Percentiles rank a stretch among this genome's conserved stretches.
Evolutionary conservation across 2,113 vertebrate genomes (phyloP).

Genomic region (Ctenodactylus gundi): DNA sequence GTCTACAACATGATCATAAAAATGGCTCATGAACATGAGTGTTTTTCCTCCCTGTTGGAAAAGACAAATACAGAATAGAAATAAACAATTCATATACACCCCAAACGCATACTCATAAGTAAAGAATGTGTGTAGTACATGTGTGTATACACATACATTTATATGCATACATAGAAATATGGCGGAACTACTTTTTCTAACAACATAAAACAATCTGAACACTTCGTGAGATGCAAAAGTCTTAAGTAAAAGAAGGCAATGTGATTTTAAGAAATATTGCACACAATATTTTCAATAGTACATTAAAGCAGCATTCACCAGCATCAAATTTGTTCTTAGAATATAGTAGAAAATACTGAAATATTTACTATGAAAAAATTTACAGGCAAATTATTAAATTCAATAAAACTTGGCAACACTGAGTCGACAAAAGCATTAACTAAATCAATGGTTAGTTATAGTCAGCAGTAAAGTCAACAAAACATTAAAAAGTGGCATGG

Average conservation of each 20-base stretch:
- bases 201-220: no score
- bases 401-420: not conserved
- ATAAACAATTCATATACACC: not conserved
- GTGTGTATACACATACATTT: not conserved
- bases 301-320: not conserved
- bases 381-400: not conserved
- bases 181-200: not conserved
- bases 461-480: not conserved
- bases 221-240: not conserved
- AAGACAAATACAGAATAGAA: not conserved
- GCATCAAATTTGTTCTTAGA: not conserved
- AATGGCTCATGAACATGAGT: not conserved
- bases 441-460: no score
- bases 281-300: not conserved
- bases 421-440: no score
- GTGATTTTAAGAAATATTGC: not conserved
- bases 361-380: not conserved
- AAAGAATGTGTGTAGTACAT: not conserved
- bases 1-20: not conserved
- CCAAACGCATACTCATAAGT: not conserved
- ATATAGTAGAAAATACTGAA: not conserved
- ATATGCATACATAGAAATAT: not conserved
- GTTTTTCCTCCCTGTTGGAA: not conserved
- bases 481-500: no score
- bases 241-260: not conserved